A percentile compares a stretch with the other conserved stretches of the same genome.
Evolutionary conservation across 30 jellyfish, hydroid and myxozoan species (phyloP).

Genomic region (Chrysaora quinquecirrha): DNA sequence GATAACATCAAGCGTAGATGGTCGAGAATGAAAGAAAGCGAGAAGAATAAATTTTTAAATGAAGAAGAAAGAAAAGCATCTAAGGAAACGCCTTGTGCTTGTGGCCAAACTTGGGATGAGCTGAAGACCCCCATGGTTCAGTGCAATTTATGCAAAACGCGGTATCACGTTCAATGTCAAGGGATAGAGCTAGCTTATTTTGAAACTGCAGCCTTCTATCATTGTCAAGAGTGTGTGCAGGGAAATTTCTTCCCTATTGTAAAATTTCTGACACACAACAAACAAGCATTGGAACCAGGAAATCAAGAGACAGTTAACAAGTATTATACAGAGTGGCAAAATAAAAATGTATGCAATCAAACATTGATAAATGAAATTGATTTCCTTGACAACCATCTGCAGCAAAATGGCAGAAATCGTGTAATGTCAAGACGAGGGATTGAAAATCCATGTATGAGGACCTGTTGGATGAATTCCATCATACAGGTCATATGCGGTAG

Average conservation of each 20-base stretch:
- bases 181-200: constrained; percentile 4
- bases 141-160: constrained; percentile 4
- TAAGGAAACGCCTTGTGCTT: neutral
- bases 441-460: neutral
- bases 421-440: constrained; percentile 1
- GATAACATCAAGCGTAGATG: neutral
- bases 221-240: constrained; percentile 2
- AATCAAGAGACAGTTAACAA: neutral
- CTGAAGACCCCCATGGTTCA: neutral
- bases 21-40: neutral
- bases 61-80: neutral
- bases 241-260: constrained; percentile 11
- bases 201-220: constrained; percentile 22
- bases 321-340: neutral
- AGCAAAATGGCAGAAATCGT: neutral
- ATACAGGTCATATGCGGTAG: constrained; percentile 5
- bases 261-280: neutral
- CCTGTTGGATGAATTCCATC: neutral
- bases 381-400: neutral
- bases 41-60: neutral
- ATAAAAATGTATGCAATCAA: neutral
- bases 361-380: neutral
- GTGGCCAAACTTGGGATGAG: neutral
- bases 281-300: neutral
- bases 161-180: constrained; percentile 10